A percentile compares a stretch with the other conserved stretches of the same genome.
Evolutionary conservation across 2,797 vertebrate species (phyloP).

Genomic region (Benthosema pterotum): DNA sequence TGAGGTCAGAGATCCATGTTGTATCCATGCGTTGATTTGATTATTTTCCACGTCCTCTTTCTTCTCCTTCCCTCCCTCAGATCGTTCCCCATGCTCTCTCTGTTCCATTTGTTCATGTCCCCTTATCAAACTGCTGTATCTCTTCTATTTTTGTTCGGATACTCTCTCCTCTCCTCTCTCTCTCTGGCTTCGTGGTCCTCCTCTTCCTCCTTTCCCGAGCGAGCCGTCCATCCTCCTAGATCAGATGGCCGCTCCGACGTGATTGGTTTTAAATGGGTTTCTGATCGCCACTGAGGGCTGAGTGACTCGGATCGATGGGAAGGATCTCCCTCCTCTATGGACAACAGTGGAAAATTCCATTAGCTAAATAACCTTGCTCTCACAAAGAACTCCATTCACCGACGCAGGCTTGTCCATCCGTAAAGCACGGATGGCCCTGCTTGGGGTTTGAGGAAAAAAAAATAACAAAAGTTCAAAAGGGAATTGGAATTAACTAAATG

Average conservation of each 20-base stretch:
- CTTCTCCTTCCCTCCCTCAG: neutral
- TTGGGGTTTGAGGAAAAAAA: neutral
- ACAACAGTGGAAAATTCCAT: constrained; percentile 54
- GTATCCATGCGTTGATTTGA: too few species aligned
- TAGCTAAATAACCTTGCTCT: constrained; percentile 48
- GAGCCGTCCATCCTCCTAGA: constrained; percentile 18
- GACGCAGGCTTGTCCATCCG: constrained; percentile 38
- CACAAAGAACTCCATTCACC: constrained; percentile 31
- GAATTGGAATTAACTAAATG: constrained; percentile 45
- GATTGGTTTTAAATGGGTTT: constrained; percentile 42
- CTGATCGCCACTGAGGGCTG: constrained; percentile 57
- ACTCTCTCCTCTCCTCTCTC: neutral
- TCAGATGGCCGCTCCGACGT: constrained; percentile 35
- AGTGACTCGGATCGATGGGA: constrained; percentile 55
- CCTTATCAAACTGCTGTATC: neutral
- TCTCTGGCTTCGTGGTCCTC: constrained; percentile 2
- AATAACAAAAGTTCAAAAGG: constrained; percentile 16
- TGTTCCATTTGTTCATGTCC: constrained; percentile 2
- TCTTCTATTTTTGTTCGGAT: neutral
- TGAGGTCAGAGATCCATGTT: too few species aligned
- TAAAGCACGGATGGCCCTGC: constrained; percentile 20
- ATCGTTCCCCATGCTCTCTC: neutral
- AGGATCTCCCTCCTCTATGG: constrained; percentile 35
- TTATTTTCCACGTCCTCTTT: too few species aligned
- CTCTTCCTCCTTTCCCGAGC: constrained; percentile 6